Conservation (phyloP, 2,797 vertebrate genomes). For the Cynopterus sphinx region DNA sequence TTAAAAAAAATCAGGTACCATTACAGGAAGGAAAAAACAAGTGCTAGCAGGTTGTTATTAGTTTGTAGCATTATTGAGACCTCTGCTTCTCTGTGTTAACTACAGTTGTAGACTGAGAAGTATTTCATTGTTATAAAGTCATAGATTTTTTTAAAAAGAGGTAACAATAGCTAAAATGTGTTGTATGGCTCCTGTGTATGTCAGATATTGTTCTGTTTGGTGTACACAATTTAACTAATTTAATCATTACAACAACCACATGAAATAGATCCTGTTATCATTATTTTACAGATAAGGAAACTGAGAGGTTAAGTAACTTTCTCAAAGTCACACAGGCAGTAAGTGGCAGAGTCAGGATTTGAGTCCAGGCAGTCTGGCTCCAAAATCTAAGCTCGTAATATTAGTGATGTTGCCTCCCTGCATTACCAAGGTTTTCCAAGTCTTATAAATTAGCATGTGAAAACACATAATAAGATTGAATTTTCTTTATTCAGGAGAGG, state of each 20-base stretch:
- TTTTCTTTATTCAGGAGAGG: constrained; percentile 13
- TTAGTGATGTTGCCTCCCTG: neutral
- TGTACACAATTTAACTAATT: neutral
- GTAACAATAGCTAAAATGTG: neutral
- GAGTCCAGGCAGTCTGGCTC: neutral
- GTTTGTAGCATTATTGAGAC: neutral
- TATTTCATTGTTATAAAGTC: constrained; percentile 20
- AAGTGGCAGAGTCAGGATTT: neutral
- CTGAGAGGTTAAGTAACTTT: neutral
- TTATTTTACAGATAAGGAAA: neutral
- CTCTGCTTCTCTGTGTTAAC: neutral
- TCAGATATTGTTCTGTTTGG: neutral
- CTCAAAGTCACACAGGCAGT: neutral
- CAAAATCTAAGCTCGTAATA: neutral
- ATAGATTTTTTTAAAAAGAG: neutral
- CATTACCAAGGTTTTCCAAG: neutral
- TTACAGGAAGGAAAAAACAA: neutral
- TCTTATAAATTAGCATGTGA: neutral
- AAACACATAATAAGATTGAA: neutral
- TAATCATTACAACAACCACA: neutral
- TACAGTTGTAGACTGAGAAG: neutral
- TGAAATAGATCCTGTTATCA: neutral
- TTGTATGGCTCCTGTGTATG: neutral
- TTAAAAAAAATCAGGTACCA: neutral
- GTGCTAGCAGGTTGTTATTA: neutral